Percentiles rank a stretch among this genome's conserved stretches.
Evolutionary conservation across 2,888 invertebrate species (phyloP).

Genomic region (Vandiemenella viatica): DNA sequence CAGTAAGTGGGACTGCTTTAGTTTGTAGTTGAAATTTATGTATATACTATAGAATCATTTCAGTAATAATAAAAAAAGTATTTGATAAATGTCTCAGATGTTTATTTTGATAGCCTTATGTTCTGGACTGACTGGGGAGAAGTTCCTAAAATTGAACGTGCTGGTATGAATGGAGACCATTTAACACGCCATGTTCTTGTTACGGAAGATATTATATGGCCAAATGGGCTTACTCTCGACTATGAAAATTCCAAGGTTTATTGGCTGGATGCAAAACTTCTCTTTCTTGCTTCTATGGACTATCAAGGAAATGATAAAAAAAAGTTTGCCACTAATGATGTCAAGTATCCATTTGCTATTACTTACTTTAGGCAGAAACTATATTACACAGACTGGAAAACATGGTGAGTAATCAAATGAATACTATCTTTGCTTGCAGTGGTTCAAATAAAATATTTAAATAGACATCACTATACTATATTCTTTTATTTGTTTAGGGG

Average conservation of each 20-base stretch:
- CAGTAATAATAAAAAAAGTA: too few species aligned
- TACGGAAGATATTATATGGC: slow-evolving; percentile 79
- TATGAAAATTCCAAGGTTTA: slow-evolving; percentile 64
- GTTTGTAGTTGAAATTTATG: too few species aligned
- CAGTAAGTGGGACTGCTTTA: too few species aligned
- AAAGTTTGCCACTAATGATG: slow-evolving; percentile 48
- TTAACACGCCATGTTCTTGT: slow-evolving; percentile 58
- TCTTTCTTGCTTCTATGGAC: slow-evolving; percentile 66
- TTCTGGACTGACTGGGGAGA: slow-evolving; percentile 96
- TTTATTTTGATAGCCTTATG: slow-evolving; percentile 43
- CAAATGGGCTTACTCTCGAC: slow-evolving; percentile 81
- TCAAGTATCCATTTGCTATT: slow-evolving; percentile 71
- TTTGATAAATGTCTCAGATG: background rate
- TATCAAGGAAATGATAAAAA: slow-evolving; percentile 65
- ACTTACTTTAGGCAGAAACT: slow-evolving; percentile 37
- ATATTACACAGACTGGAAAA: slow-evolving; percentile 87
- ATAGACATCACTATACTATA: too few species aligned
- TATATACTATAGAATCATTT: too few species aligned
- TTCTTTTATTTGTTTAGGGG: slow-evolving; percentile 31
- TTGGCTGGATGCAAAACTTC: slow-evolving; percentile 81
- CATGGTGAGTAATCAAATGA: slow-evolving; percentile 46
- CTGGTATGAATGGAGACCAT: slow-evolving; percentile 79
- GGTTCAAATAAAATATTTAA: too few species aligned
- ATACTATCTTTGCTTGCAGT: too few species aligned
- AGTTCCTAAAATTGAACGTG: slow-evolving; percentile 76